Percentiles rank a stretch among this genome's conserved stretches.
phyloP scores from a whole-genome alignment of 1,140 invertebrate species.

The silkworm (Bombyx mori) region DNA sequence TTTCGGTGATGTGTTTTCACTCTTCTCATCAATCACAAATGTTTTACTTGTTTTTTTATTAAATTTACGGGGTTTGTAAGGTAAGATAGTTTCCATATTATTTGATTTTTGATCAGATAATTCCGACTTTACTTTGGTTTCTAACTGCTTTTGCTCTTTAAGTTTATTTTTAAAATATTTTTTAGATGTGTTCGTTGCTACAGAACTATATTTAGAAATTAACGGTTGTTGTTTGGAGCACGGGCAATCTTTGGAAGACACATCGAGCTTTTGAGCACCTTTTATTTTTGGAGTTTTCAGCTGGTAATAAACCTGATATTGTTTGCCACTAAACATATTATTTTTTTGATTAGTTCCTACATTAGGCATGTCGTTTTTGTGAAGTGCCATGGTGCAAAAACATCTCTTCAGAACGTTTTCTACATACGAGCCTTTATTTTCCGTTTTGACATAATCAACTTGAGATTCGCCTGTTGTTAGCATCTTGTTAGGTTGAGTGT shows the following conservation, averaged over 20 bases:
- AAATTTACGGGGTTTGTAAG: constrained; percentile 28
- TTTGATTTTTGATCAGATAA: too few relatives aligned
- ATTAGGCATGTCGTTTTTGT: constrained; percentile 7
- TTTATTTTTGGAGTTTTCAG: constrained; percentile 2
- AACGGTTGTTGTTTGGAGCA: background rate
- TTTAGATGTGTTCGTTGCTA: background rate
- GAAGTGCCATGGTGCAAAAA: constrained; percentile 28
- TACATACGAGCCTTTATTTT: constrained; percentile 14
- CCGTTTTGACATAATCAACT: constrained; percentile 6
- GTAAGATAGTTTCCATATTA: constrained; percentile 27
- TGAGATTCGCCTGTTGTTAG: constrained; percentile 8
- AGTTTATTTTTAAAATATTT: background rate
- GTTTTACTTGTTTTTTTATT: constrained; percentile 27
- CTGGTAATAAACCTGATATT: constrained; percentile 6
- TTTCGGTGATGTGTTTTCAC: too few relatives aligned
- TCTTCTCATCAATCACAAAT: background rate
- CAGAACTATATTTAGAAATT: background rate
- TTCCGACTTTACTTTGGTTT: too few relatives aligned
- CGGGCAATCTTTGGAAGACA: background rate
- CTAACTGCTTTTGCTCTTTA: too few relatives aligned
- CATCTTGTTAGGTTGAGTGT: background rate
- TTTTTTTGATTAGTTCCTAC: background rate
- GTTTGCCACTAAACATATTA: constrained; percentile 2
- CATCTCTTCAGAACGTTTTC: constrained; percentile 25
- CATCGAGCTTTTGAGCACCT: too few relatives aligned